Evolutionary conservation across 2,888 invertebrate genomes (phyloP), one percentile per base, ranked within the genome.

Genomic region (Caenorhabditis panamensis): DNA sequence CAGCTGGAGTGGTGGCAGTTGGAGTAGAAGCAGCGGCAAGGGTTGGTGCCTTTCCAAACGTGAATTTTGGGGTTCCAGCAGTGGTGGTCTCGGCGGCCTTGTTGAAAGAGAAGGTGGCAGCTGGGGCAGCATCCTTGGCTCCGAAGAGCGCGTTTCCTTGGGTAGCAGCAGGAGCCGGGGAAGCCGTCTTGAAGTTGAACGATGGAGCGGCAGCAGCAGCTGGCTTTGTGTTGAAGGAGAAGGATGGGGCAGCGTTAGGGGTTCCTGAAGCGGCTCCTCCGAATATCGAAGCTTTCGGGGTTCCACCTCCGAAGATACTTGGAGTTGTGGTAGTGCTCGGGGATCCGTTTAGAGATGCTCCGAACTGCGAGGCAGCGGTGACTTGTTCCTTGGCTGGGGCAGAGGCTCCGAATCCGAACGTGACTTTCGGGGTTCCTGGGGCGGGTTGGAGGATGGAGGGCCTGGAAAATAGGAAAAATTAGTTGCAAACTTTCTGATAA

Each of bases 381-480:
- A 51, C 18, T 6, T 69, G 58, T 20, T 79, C 83, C 13, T 82
- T 78, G 3, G 82, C 79, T 13, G 79, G 64, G n/a, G 78, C 79
- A n/a, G 78, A 56, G 4, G 85, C 80, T 51, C 56, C 44, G 11
- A 69, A 47, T 24, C 82, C 82, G 53, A 84, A 83, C 0, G 79
- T 53, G 56, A 84, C 72, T 44, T 84, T 84, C 9, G 75, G 62
- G 3, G 81, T 69, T 28, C 79, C 84, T 16, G 76, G 49, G 8
- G 80, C 49, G 5, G 73, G 72, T 31, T 66, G 75, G 24, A 81
- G 51, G 36, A 81, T 67, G 0, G 83, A 75, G 2, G 77, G 79
- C 53, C 64, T 79, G 53, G 22, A 28, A 20, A 22, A 36, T 22
- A 44, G 6, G 4, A 31, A 31, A 9, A 31, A 31, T 31, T 9